Base-by-base conservation (phyloP, 1,140 invertebrate genomes). In the Spodoptera frugiperda region DNA sequence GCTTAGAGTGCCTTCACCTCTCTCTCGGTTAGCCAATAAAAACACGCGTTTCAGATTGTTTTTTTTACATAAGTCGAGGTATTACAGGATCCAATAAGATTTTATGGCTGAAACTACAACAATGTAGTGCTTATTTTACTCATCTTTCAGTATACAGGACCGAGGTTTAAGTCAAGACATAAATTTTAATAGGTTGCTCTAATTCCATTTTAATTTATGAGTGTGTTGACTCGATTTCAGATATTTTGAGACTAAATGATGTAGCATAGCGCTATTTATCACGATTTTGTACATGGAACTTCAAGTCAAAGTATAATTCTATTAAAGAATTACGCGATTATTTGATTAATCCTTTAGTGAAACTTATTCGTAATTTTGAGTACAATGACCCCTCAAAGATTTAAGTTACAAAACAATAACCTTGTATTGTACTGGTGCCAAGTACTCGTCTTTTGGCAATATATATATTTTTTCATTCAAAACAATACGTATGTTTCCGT, bases 121-220 rank as follows among this genome's bases (percentile, higher is more conserved):
- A 63, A 44, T 44, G 33, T 44, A 44, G 33, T 63, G 59, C 33
- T 44, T 63, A 63, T 63, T 44, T 44, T 44, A 15, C 2, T 63
- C 33, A 44, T 12, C 33, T 19, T 44, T 63, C 33, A 46, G 39
- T 63, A 12, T 44, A 17, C 59, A 63, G 59, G 59, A 63, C 44
- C 59, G 15, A 63, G 59, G 59, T n/a, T 44, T 15, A 30, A 46
- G 59, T 17, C 14, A 19, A 44, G 33, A 44, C 33, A 44, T 46
- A 63, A 44, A 63, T 44, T 63, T 63, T 63, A 63, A 63, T 63
- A 63, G 59, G 33, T 44, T 44, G 44, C 33, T 44, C 33, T 44
- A 19, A 63, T 63, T 3, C n/a, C 17, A 10, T 44, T 11, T 63
- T 63, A 33, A 63, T 9, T 63, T 63, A 44, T 19, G 59, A 63